A percentile compares a stretch with the other conserved stretches of the same genome.
phyloP scores from a whole-genome alignment of 35 echinoderm and acorn worm species.

The Acanthaster planci region DNA sequence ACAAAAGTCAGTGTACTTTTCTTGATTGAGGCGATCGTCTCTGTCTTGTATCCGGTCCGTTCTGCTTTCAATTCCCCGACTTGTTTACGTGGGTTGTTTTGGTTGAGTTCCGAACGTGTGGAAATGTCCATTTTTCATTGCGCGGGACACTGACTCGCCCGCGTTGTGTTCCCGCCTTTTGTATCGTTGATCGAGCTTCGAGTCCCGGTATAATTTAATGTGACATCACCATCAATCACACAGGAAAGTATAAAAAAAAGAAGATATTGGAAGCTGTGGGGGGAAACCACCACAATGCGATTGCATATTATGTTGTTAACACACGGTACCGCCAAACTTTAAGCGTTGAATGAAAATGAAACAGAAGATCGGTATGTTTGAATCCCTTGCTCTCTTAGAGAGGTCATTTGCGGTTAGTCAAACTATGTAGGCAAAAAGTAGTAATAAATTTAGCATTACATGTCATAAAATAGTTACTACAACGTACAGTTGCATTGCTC shows the following conservation, averaged over 20 bases:
- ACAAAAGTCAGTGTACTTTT: conserved; percentile 21
- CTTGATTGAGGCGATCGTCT: background rate
- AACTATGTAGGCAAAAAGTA: too few species aligned
- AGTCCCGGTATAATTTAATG: background rate
- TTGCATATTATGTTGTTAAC: background rate
- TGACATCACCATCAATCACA: background rate
- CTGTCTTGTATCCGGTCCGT: background rate
- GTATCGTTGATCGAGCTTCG: background rate
- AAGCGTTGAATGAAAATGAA: too few species aligned
- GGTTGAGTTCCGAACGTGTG: conserved; percentile 19
- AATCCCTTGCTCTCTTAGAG: too few species aligned
- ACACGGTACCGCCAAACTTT: too few species aligned
- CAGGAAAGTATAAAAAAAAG: background rate
- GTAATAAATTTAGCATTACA: too few species aligned
- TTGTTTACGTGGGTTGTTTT: conserved; percentile 29
- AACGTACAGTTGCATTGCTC: too few species aligned
- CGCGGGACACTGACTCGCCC: background rate
- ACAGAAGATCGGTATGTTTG: too few species aligned
- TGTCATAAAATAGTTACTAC: too few species aligned
- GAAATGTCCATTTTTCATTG: conserved; percentile 22
- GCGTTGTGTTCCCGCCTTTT: background rate
- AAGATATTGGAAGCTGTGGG: background rate
- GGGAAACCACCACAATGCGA: conserved; percentile 3
- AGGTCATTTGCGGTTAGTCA: too few species aligned
- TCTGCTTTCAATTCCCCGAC: conserved; percentile 2